Percentiles rank a stretch among this genome's conserved stretches.
These are phyloP conservation scores for Vulpes vulpes DNA, from an alignment of 2,113 vertebrate species.

Conservation along the genomic window DNA sequence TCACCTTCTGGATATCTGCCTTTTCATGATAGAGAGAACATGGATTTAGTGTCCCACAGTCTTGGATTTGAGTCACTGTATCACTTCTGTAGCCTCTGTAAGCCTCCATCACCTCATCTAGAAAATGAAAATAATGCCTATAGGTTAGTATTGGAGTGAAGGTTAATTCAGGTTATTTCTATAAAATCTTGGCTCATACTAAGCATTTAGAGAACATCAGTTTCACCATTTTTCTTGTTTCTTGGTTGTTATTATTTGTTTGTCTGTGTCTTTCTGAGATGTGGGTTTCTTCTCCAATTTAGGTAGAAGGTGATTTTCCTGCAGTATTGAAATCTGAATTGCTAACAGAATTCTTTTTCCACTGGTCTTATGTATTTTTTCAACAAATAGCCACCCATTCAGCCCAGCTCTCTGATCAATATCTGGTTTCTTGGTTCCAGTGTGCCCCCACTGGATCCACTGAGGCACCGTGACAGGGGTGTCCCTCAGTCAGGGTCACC, in stretches of 20 bases:
- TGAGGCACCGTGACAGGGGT: fast-evolving
- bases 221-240: neutral
- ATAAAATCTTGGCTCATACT: neutral
- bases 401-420: neutral
- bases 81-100: neutral
- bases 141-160: neutral
- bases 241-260: neutral
- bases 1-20: neutral
- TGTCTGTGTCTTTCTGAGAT: neutral
- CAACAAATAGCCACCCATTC: neutral
- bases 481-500: fast-evolving
- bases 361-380: neutral
- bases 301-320: neutral
- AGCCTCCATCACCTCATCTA: neutral
- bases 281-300: neutral
- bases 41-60: neutral
- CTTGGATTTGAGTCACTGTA: neutral
- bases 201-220: neutral
- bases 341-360: neutral
- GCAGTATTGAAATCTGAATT: neutral
- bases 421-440: neutral
- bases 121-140: neutral
- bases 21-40: neutral
- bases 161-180: neutral
- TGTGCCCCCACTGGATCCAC: neutral